phyloP scores from a whole-genome alignment of 2,113 vertebrate species.

The Spea multiplicata region DNA sequence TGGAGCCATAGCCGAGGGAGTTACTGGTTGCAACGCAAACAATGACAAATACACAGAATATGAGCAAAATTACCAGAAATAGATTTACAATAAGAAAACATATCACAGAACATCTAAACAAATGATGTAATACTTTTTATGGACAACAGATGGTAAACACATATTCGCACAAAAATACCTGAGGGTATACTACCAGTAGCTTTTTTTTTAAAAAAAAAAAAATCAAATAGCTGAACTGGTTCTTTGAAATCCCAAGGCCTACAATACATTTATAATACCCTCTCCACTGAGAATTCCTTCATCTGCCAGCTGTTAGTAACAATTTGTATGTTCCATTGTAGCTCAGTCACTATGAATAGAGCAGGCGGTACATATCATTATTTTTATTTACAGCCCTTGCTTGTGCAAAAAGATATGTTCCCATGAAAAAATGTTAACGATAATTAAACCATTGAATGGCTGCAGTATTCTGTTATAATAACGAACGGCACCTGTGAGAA shows the following conservation, averaged over 20 bases:
- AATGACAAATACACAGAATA: too few relatives aligned
- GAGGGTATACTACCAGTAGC: background rate
- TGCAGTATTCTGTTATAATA: constrained; percentile 25
- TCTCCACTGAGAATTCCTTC: background rate
- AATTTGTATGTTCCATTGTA: constrained; percentile 23
- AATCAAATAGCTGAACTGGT: background rate
- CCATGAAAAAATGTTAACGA: constrained; percentile 20
- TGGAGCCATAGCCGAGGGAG: too few relatives aligned
- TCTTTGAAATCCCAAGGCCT: background rate
- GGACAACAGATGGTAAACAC: too few relatives aligned
- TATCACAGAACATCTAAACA: too few relatives aligned
- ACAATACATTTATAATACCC: background rate
- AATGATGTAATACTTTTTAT: too few relatives aligned
- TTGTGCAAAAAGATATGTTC: constrained; percentile 24
- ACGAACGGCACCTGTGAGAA: constrained; percentile 31
- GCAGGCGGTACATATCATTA: constrained; percentile 6
- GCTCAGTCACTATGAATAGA: constrained; percentile 8
- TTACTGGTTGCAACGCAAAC: too few relatives aligned
- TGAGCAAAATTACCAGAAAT: too few relatives aligned
- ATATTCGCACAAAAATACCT: background rate
- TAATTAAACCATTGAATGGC: constrained; percentile 12
- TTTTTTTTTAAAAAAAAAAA: background rate
- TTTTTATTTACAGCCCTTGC: constrained; percentile 23
- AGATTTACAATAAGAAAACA: too few relatives aligned
- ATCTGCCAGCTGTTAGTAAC: constrained; percentile 4